These are phyloP conservation scores for Mesodorylaimus sp. DNA, from an alignment of 2,888 invertebrate genomes.

Conservation along the genomic window DNA sequence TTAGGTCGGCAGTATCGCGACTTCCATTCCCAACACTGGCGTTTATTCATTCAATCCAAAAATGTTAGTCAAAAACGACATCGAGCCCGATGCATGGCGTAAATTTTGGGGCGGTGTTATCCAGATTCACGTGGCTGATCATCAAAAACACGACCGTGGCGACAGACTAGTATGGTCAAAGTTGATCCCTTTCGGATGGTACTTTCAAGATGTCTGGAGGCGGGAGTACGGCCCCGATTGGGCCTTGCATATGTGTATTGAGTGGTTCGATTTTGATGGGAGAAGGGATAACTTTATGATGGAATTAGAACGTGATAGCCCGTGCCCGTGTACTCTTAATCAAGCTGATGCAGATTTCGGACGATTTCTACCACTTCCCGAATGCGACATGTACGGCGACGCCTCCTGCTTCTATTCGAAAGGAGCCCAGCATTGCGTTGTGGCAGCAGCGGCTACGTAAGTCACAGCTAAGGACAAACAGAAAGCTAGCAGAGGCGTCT, in stretches of 20 bases:
- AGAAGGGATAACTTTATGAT: slow-evolving; percentile 1
- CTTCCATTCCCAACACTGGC: slow-evolving; percentile 18
- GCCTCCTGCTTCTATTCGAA: slow-evolving; percentile 59
- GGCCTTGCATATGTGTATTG: slow-evolving; percentile 60
- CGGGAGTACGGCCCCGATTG: slow-evolving; percentile 54
- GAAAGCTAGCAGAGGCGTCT: no score
- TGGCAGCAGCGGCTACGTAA: slow-evolving; percentile 72
- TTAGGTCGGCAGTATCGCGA: slow-evolving; percentile 16
- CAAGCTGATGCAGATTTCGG: slow-evolving; percentile 79
- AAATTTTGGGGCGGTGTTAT: slow-evolving; percentile 16
- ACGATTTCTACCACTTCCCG: slow-evolving; percentile 65
- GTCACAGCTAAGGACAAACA: no score
- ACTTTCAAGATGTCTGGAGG: slow-evolving; percentile 72
- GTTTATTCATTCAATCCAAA: slow-evolving; percentile 17
- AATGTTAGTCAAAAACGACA: slow-evolving; percentile 9
- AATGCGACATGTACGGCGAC: slow-evolving; percentile 72
- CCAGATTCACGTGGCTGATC: slow-evolving; percentile 13
- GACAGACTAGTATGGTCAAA: slow-evolving; percentile 58
- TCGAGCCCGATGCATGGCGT: slow-evolving; percentile 15
- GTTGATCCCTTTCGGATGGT: slow-evolving; percentile 76
- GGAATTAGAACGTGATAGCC: slow-evolving; percentile 8
- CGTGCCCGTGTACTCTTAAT: slow-evolving; percentile 68
- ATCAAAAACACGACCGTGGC: slow-evolving; percentile 7
- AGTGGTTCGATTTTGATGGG: slow-evolving; percentile 46
- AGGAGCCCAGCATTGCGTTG: slow-evolving; percentile 73